Evolutionary conservation across 2,888 invertebrate species (phyloP).

Genomic region (Cepaea hortensis): DNA sequence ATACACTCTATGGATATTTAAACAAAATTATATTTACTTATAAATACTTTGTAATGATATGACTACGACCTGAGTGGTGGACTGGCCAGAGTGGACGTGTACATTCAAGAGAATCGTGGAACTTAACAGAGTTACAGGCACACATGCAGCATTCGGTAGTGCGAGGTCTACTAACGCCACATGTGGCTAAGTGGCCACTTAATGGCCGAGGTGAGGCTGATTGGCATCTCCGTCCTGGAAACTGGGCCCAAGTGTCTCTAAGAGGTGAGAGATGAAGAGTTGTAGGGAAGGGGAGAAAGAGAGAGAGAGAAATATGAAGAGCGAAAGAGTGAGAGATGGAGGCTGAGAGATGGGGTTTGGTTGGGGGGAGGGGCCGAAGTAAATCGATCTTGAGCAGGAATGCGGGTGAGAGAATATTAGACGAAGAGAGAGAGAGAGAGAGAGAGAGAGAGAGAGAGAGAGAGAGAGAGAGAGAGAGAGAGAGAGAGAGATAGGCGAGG

Average conservation of each 20-base stretch:
- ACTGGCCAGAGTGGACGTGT: too few species aligned
- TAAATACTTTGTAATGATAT: too few species aligned
- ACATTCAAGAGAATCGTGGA: too few species aligned
- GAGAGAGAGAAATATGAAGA: not conserved
- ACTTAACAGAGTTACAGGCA: too few species aligned
- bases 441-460: conserved; percentile 3
- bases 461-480: conserved; percentile 14
- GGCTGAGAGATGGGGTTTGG: not conserved
- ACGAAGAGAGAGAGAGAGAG: not conserved
- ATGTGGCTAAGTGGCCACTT: too few species aligned
- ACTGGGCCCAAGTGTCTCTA: not conserved
- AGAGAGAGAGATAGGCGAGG: not conserved
- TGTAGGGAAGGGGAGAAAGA: not conserved
- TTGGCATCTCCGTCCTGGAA: too few species aligned
- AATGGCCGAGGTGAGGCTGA: too few species aligned
- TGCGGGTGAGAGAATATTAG: not conserved
- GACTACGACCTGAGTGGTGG: too few species aligned
- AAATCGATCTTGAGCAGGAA: not conserved
- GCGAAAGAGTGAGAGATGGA: not conserved
- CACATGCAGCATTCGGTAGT: too few species aligned
- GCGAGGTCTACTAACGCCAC: too few species aligned
- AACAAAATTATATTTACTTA: too few species aligned
- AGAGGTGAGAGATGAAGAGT: not conserved
- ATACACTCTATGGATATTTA: too few species aligned
- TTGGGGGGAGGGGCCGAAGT: not conserved